Percentiles rank a stretch among this genome's conserved stretches.
phyloP scores from a whole-genome alignment of 2,797 vertebrate genomes.

The Pitangus sulphuratus region DNA sequence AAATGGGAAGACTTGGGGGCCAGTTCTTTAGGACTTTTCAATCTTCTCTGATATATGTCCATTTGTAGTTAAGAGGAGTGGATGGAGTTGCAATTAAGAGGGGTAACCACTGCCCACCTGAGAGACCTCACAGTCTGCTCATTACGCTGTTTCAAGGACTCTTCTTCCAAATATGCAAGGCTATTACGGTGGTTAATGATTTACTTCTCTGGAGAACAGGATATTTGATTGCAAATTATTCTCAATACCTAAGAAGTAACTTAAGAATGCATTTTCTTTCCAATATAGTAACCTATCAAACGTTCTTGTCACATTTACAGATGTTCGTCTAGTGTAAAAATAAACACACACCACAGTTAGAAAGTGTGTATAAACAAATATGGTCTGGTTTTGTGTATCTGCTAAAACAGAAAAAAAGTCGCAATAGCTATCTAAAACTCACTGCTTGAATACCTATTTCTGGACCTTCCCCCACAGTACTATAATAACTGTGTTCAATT shows the following conservation, averaged over 20 bases:
- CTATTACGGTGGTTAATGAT: background rate
- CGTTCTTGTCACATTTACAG: background rate
- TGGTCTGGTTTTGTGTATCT: background rate
- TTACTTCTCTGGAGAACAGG: background rate
- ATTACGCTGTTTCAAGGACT: background rate
- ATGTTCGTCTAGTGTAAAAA: slow-evolving; percentile 3
- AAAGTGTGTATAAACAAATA: background rate
- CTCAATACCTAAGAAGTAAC: background rate
- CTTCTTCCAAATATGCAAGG: background rate
- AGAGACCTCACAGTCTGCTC: background rate
- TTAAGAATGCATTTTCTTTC: background rate
- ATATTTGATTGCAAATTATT: background rate
- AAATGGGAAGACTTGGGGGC: background rate
- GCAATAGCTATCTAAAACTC: background rate
- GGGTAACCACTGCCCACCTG: background rate
- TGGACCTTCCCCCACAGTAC: background rate
- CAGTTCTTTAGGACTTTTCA: background rate
- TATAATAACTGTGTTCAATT: background rate
- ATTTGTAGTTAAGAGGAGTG: background rate
- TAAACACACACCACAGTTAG: background rate
- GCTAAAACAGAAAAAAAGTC: background rate
- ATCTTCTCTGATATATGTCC: background rate
- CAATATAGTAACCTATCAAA: background rate
- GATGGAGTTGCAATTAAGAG: background rate
- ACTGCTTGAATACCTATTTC: background rate